These are phyloP conservation scores for Anhinga rufa DNA, from an alignment of 2,113 vertebrate genomes.

Conservation along the genomic window DNA sequence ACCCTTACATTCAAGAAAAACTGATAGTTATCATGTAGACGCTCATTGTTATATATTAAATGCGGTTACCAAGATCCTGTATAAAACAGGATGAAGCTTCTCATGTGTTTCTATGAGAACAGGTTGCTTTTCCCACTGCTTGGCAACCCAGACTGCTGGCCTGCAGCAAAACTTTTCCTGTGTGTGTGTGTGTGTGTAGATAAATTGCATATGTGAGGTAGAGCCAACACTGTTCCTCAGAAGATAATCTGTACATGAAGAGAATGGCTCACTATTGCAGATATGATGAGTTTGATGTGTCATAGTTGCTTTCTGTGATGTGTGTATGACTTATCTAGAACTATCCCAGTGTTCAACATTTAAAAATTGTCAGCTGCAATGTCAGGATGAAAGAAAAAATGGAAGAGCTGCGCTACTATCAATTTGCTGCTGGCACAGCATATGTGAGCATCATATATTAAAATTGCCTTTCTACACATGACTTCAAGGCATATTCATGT, in stretches of 20 bases:
- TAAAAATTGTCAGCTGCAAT: neutral
- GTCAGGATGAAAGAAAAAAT: neutral
- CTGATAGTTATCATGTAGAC: neutral
- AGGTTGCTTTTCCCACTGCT: neutral
- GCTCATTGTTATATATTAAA: neutral
- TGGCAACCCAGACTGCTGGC: neutral
- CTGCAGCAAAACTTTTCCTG: neutral
- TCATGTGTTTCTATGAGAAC: neutral
- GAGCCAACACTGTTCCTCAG: neutral
- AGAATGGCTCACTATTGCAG: neutral
- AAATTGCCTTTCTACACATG: neutral
- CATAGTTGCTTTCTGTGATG: neutral
- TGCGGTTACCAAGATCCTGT: neutral
- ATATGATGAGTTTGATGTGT: neutral
- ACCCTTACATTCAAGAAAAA: neutral
- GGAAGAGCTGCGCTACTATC: neutral
- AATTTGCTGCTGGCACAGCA: neutral
- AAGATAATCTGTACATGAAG: neutral
- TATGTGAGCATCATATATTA: neutral
- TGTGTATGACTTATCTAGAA: neutral
- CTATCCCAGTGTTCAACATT: neutral
- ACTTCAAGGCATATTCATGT: neutral
- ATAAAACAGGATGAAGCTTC: neutral
- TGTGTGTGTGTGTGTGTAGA: neutral
- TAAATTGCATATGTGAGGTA: neutral